Conservation (phyloP, 2,113 vertebrate species). For the Corapipo altera region DNA sequence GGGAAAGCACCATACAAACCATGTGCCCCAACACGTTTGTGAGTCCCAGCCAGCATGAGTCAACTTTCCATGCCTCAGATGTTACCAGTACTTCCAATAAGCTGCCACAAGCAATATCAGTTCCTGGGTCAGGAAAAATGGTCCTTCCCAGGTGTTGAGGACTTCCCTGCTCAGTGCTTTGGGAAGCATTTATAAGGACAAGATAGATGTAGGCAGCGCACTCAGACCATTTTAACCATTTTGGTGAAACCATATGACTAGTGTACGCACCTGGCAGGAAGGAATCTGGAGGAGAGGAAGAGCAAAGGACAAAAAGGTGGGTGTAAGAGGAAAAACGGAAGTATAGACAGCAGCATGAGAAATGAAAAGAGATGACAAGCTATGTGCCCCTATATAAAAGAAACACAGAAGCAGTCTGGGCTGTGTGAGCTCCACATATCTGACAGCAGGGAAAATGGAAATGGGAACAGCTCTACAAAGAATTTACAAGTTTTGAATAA, state of each 20-base stretch:
- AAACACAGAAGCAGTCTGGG: neutral
- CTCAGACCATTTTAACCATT: neutral
- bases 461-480: neutral
- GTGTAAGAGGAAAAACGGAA: neutral
- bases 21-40: neutral
- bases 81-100: constrained; percentile 1
- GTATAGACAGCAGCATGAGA: neutral
- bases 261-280: neutral
- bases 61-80: neutral
- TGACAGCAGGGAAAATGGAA: constrained; percentile 9
- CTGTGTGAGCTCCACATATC: neutral
- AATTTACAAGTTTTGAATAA: neutral
- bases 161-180: neutral
- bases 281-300: neutral
- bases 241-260: neutral
- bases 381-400: neutral
- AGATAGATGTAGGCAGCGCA: neutral
- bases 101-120: neutral
- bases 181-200: neutral
- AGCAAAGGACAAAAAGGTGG: neutral
- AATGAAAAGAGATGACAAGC: neutral
- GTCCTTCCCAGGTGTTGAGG: neutral
- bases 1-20: constrained; percentile 5
- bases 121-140: neutral
- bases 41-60: neutral